Evolutionary conservation across 2,888 invertebrate genomes (phyloP).

Genomic region (Chydorus sphaericus): DNA sequence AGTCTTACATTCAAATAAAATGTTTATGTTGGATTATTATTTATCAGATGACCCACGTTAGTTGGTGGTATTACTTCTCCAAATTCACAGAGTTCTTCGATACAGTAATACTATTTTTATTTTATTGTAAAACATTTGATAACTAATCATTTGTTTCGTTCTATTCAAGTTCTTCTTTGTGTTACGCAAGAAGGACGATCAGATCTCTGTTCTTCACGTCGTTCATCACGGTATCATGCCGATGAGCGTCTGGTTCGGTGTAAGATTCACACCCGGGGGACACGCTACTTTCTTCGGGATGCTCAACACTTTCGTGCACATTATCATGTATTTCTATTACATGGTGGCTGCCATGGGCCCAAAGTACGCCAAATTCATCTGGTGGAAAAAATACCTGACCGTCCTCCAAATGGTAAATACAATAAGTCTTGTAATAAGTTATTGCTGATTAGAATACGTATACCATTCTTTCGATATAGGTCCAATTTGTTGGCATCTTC

Average conservation of each 20-base stretch:
- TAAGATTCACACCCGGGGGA: conserved; percentile 90
- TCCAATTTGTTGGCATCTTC: conserved; percentile 77
- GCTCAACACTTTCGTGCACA: conserved; percentile 86
- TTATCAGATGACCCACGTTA: background rate
- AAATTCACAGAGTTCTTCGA: background rate
- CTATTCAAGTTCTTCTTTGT: conserved; percentile 75
- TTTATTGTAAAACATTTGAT: background rate
- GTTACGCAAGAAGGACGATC: conserved; percentile 82
- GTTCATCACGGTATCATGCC: conserved; percentile 96
- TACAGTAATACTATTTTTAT: background rate
- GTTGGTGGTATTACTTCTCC: background rate
- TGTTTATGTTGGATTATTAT: too few species aligned
- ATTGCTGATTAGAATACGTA: background rate
- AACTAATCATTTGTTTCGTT: background rate
- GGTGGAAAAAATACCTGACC: conserved; percentile 96
- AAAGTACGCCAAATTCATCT: conserved; percentile 77
- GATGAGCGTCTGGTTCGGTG: conserved; percentile 88
- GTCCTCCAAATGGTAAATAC: conserved; percentile 72
- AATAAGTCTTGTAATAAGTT: conserved; percentile 20
- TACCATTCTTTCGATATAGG: background rate
- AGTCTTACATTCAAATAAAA: too few species aligned
- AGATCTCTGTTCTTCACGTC: conserved; percentile 84
- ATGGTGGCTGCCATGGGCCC: conserved; percentile 91
- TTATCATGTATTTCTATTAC: conserved; percentile 94
- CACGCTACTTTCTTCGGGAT: conserved; percentile 93